Evolutionary conservation across 2,797 vertebrate genomes (phyloP).

Genomic region (Apogon talboti): DNA sequence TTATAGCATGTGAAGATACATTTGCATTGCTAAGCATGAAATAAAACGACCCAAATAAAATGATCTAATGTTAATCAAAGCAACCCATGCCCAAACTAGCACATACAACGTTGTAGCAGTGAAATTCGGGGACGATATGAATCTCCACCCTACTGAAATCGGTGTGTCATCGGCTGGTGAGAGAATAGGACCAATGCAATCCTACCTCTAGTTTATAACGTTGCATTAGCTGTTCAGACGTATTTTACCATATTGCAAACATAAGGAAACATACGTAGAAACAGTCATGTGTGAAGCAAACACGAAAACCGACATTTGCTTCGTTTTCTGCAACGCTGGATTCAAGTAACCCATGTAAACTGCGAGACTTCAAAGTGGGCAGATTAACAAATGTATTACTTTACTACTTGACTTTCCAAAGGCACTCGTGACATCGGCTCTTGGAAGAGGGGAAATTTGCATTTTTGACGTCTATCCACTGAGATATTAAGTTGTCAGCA

Average conservation of each 20-base stretch:
- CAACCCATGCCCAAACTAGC: not conserved
- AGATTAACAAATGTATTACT: not conserved
- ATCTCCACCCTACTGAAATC: conserved; percentile 41
- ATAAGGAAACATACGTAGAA: not conserved
- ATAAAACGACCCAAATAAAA: not conserved
- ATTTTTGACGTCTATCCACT: not conserved
- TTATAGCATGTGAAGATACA: not conserved
- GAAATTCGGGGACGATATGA: not conserved
- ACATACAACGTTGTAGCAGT: not conserved
- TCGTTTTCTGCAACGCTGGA: not conserved
- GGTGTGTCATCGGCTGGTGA: conserved; percentile 20
- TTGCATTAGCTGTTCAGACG: not conserved
- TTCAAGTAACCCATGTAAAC: not conserved
- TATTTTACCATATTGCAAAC: not conserved
- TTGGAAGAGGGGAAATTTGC: accelerated
- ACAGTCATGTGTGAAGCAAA: not conserved
- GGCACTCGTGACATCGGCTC: accelerated
- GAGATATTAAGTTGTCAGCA: not conserved
- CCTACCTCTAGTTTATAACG: not conserved
- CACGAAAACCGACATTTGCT: not conserved
- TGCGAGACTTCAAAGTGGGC: not conserved
- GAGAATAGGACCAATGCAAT: conserved; percentile 5
- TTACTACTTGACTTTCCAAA: not conserved
- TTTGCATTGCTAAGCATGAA: not conserved
- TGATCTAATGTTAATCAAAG: not conserved